Evolutionary conservation across 2,888 invertebrate species (phyloP), one percentile per base, ranked within the genome.

Genomic region (Drosophila niveifrons): DNA sequence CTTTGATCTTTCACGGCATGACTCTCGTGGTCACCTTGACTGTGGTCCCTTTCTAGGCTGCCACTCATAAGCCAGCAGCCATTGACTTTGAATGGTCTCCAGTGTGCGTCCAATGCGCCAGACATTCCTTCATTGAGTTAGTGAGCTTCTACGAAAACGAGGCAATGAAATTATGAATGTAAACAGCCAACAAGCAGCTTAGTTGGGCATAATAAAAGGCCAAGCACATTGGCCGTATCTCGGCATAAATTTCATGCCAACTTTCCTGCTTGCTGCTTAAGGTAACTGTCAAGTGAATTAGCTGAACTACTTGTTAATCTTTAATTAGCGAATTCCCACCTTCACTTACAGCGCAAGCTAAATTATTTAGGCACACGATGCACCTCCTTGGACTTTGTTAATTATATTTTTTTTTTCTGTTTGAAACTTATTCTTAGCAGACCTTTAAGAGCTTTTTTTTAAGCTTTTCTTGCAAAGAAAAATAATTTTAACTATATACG

Each of bases 21-120:
- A 23, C 23, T 23, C 10, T 58, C 43, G 31, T 48, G 44, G 46
- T 47, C 61, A 58, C 41, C 65, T 64, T 56, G 58, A 1, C 23
- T 23, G 23, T 23, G 48, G 52, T 43, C 18, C 50, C 18, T 56
- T 75, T 79, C 36, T 36, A 36, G n/a, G 4, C 34, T 4, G 55
- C 36, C 41, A 51, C 39, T 17, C 58, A 46, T 66, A 77, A 59
- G 57, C 56, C 41, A 50, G 31, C 28, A 28, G 23, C 57, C 43
- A 64, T 81, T 81, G 61, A 66, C 56, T 70, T 74, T 73, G 75
- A 78, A 70, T 59, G 67, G 66, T 78, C 84, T 84, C 82, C 13
- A 31, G 51, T 36, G 76, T 53, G 23, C 48, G 48, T 18, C 13
- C 18, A 52, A 41, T 59, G 31, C 18, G 61, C 46, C 18, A n/a